Evolutionary conservation across 2,797 vertebrate species (phyloP), one percentile per base, ranked within the genome.

Genomic region (Acrossocheilus fasciatus): DNA sequence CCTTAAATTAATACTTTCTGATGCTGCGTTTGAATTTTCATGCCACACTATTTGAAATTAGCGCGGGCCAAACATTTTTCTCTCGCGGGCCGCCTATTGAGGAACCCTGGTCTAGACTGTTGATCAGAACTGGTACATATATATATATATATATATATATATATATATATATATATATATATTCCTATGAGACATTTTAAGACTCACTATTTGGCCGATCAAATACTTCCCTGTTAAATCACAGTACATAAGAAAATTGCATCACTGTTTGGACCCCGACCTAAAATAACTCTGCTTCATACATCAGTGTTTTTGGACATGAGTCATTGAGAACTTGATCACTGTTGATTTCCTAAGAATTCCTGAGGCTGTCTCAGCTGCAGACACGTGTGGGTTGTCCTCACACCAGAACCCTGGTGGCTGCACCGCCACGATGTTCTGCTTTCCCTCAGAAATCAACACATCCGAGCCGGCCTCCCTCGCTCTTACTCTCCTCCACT

Each of bases 401-500:
- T 85, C 57, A 68, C 89, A 89, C 90, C 87, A 90, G 87, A 88
- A 72, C 59, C 64, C 81, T 85, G 83, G 89, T 89, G 91, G 90
- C 92, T 93, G 85, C 91, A 90, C 81, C 87, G 91, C 91, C 78
- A 14, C 17, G 69, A 82, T 72, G 90, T 87, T 94, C 94, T 95
- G 94, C 91, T 94, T 93, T 87, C 89, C 91, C 83, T 94, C 94
- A 94, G 77, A 89, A 82, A 89, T 91, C 90, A 90, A 91, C 88
- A 84, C 84, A 36, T 85, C 84, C 79, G 85, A 59, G 86, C 77
- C 66, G 50, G 81, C 82, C 79, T 81, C 69, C 78, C 34, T 73
- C 85, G 15, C 66, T 72, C 26, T 23, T 41, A 8, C 72, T 74
- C 52, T 59, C 52, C 41, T 47, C 84, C 41, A 39, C 81, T 89